Evolutionary conservation across 2,888 invertebrate genomes (phyloP).

Genomic region (Malachius bipustulatus): DNA sequence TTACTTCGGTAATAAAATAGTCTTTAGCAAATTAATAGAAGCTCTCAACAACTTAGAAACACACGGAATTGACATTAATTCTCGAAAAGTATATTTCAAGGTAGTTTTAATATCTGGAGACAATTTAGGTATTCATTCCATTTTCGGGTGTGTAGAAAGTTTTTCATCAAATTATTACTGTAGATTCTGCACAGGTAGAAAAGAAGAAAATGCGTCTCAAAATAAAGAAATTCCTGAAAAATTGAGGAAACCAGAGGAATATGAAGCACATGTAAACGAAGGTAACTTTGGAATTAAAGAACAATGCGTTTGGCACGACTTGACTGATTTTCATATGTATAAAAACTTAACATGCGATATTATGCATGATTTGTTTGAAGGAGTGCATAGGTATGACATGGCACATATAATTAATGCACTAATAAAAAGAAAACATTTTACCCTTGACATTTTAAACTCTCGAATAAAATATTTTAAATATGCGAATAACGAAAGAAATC

Average conservation of each 20-base stretch:
- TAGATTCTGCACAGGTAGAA: conserved; percentile 21
- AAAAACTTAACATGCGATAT: conserved; percentile 4
- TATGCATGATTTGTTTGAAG: conserved; percentile 7
- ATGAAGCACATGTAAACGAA: not conserved
- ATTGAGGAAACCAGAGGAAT: not conserved
- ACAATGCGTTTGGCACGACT: conserved; percentile 4
- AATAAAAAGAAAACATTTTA: conserved; percentile 3
- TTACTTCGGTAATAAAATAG: conserved; percentile 20
- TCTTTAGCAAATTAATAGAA: conserved; percentile 20
- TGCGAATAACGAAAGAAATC: conserved; percentile 12
- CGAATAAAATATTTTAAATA: conserved; percentile 14
- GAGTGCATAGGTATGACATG: conserved; percentile 3
- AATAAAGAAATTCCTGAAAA: conserved; percentile 10
- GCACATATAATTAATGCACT: conserved; percentile 4
- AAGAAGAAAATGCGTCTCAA: conserved; percentile 6
- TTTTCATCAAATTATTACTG: conserved; percentile 23
- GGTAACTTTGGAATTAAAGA: conserved; percentile 7
- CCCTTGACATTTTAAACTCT: conserved; percentile 10
- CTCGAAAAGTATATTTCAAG: no score
- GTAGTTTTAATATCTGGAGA: conserved; percentile 21
- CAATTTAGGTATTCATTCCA: conserved; percentile 23
- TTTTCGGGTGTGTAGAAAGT: conserved; percentile 22
- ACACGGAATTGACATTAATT: conserved; percentile 18
- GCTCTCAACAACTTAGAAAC: conserved; percentile 20
- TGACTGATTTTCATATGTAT: conserved; percentile 5